Evolutionary conservation across 1,140 invertebrate genomes (phyloP).

Genomic region (Medauroidea extradentata): DNA sequence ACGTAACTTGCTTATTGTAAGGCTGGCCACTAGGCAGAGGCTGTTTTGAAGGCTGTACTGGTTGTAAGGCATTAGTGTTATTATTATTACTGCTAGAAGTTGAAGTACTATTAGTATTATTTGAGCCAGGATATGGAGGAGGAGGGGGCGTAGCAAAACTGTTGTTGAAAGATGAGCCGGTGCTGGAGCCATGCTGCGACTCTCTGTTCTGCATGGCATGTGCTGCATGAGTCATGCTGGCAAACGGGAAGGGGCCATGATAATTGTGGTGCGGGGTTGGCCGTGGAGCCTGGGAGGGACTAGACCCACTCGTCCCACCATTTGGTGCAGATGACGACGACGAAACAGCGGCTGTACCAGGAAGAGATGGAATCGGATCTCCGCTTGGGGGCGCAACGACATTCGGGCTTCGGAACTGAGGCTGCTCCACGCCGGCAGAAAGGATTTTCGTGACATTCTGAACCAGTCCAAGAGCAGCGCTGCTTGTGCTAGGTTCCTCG

Average conservation of each 20-base stretch:
- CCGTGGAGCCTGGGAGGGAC: too few species aligned
- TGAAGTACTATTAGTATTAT: too few species aligned
- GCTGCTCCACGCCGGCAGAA: slow-evolving; percentile 32
- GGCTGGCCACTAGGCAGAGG: slow-evolving; percentile 1
- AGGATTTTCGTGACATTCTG: slow-evolving; percentile 62
- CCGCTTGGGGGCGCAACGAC: slow-evolving; percentile 64
- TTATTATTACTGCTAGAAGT: too few species aligned
- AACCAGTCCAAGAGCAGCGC: slow-evolving; percentile 60
- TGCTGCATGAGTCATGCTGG: slow-evolving; percentile 83
- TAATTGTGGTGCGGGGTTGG: slow-evolving; percentile 32
- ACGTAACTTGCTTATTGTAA: neutral
- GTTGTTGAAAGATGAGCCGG: slow-evolving; percentile 24
- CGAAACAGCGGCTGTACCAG: slow-evolving; percentile 19
- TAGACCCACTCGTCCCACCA: neutral
- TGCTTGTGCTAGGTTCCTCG: neutral
- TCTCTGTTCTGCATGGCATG: slow-evolving; percentile 20
- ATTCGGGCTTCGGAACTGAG: slow-evolving; percentile 73
- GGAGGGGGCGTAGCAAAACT: slow-evolving; percentile 35
- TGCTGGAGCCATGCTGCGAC: slow-evolving; percentile 11
- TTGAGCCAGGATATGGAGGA: slow-evolving; percentile 46
- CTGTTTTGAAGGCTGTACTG: slow-evolving; percentile 1
- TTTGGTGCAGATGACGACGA: slow-evolving; percentile 9
- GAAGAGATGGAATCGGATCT: slow-evolving; percentile 49
- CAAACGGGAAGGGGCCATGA: slow-evolving; percentile 72
- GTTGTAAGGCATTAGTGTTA: slow-evolving; percentile 11